Conservation (phyloP, 2,888 invertebrate genomes). For the Myopa tessellatipennis region DNA sequence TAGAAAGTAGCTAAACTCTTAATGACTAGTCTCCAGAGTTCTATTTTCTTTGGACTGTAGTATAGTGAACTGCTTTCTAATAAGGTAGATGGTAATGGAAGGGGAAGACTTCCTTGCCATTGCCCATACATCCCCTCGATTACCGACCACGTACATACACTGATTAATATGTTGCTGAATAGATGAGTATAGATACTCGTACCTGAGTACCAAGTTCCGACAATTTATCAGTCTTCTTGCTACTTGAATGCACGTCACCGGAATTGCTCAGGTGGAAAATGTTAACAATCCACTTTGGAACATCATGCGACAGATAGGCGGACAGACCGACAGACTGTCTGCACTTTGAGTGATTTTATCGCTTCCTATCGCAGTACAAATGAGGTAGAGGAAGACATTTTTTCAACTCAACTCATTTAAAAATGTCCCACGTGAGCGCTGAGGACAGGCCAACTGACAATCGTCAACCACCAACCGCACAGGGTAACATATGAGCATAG, state of each 20-base stretch:
- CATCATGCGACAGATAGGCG: neutral
- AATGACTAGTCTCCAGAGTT: no score
- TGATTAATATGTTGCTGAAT: no score
- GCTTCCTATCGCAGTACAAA: neutral
- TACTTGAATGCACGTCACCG: constrained; percentile 7
- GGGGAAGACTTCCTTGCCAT: no score
- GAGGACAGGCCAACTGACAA: constrained; percentile 13
- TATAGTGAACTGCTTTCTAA: no score
- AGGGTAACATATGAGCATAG: neutral
- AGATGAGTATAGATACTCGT: no score
- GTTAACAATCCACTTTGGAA: constrained; percentile 29
- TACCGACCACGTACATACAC: no score
- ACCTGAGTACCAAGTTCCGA: neutral
- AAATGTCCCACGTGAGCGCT: neutral
- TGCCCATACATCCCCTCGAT: no score
- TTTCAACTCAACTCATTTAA: neutral
- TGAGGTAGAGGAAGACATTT: neutral
- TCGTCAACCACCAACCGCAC: constrained; percentile 5
- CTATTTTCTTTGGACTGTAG: no score
- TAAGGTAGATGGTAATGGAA: no score
- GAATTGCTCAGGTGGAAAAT: constrained; percentile 18
- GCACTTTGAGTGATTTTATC: neutral
- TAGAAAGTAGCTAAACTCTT: no score
- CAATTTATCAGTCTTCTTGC: constrained; percentile 6
- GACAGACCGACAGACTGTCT: constrained; percentile 6